Evolutionary conservation across 2,113 vertebrate genomes (phyloP), one percentile per base, ranked within the genome.

Genomic region (Prunella fulvescens): DNA sequence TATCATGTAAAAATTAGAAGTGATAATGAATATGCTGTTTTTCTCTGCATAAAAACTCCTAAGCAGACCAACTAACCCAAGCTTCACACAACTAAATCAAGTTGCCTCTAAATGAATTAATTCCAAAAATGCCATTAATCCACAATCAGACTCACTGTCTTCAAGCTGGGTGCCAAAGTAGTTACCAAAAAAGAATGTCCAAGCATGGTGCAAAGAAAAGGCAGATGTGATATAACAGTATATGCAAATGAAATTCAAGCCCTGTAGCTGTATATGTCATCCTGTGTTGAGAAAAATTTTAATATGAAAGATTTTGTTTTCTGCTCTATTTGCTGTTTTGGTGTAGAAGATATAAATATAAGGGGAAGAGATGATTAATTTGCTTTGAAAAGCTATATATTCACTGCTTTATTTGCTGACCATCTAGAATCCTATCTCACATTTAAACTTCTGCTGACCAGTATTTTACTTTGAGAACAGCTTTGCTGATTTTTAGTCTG

Each of bases 161-260:
- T 72, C n/a, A 73, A 54, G 33, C 3, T 23, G 12, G 16, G 2
- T 92, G 23, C 29, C 53, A 65, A 39, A 64, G 37, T 29, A 92
- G 25, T 60, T 65, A 37, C 3, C 10, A 12, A 44, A 90, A 84
- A 87, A n/a, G 20, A 10, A 70, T 60, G 35, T 70, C 64, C 35
- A 90, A 77, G 31, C 3, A 1, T 2, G 0, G 23, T 57, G 22
- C 50, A 91, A 74, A 64, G 60, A 83, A 86, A 53, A 84, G 44
- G 29, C 45, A 79, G 58, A 62, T 61, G 50, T 51, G 64, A 82
- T 69, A 18, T 28, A 85, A 69, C 15, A 73, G 20, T 19, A 44
- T 19, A 83, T 83, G 79, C 29, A 96, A 94, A 94, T 84, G 29
- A 56, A 93, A 90, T 95, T 93, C 80, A 81, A 76, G 57, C 64